Percentiles rank a stretch among this genome's conserved stretches.
Conservation (phyloP, 2,797 vertebrate genomes). For the Acipenser ruthenus region DNA sequence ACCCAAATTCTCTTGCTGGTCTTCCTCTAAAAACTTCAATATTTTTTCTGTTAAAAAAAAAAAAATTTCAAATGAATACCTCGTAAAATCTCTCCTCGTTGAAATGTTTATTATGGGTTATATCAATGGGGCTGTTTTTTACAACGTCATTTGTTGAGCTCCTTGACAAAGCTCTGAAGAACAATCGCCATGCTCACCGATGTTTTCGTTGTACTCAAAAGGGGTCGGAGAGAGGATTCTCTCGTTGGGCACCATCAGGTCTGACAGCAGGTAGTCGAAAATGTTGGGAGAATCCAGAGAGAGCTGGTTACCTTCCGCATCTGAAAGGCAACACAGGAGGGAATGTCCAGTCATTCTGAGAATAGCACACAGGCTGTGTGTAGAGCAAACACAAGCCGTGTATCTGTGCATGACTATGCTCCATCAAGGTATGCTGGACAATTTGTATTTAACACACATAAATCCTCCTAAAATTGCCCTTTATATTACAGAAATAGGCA, state of each 20-base stretch:
- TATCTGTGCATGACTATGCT: too few species aligned
- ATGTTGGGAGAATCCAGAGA: not conserved
- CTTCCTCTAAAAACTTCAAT: conserved; percentile 53
- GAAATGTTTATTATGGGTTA: not conserved
- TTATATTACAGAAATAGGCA: too few species aligned
- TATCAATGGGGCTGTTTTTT: not conserved
- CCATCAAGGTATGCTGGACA: too few species aligned
- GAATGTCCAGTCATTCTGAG: too few species aligned
- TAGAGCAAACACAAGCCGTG: too few species aligned
- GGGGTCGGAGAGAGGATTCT: not conserved
- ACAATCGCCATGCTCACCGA: not conserved
- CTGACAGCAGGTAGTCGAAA: not conserved
- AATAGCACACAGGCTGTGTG: too few species aligned
- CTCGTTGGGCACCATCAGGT: not conserved
- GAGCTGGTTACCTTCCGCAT: not conserved
- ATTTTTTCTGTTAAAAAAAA: conserved; percentile 48
- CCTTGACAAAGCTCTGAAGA: not conserved
- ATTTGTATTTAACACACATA: too few species aligned
- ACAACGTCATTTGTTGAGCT: not conserved
- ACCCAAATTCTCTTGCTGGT: conserved; percentile 50
- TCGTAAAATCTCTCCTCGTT: not conserved
- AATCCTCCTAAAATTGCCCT: too few species aligned
- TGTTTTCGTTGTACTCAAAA: not conserved
- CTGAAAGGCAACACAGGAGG: not conserved
- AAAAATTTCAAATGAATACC: not conserved